phyloP scores from a whole-genome alignment of 2,113 vertebrate genomes.

The Stigmatopora argus region DNA sequence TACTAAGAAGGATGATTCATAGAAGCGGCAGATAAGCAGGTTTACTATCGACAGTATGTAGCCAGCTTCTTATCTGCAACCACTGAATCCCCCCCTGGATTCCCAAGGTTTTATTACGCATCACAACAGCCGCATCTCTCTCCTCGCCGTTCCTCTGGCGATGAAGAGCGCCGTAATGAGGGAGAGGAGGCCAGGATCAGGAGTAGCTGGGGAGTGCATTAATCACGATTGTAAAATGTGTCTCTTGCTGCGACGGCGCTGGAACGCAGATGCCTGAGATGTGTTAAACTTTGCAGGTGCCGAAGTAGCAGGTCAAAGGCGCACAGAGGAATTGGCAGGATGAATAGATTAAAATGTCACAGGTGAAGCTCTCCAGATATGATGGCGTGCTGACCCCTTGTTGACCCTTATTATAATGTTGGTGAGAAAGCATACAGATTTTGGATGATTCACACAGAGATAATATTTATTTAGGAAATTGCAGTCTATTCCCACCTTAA shows the following conservation, averaged over 20 bases:
- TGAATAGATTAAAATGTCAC: constrained; percentile 46
- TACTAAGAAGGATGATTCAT: constrained; percentile 45
- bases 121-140: constrained; percentile 50
- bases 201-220: constrained; percentile 24
- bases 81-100: constrained; percentile 59
- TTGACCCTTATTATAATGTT: constrained; percentile 65
- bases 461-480: constrained; percentile 76
- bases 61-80: constrained; percentile 52
- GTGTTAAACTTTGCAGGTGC: constrained; percentile 42
- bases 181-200: constrained; percentile 35
- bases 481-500: constrained; percentile 69
- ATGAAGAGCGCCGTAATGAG: constrained; percentile 61
- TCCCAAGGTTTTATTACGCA: constrained; percentile 61
- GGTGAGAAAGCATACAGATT: constrained; percentile 58
- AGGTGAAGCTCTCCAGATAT: constrained; percentile 39
- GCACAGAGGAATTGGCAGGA: constrained; percentile 23
- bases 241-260: constrained; percentile 16
- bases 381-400: constrained; percentile 46
- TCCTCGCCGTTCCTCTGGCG: constrained; percentile 43
- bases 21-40: constrained; percentile 63
- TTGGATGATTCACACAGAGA: constrained; percentile 61
- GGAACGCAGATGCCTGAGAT: background rate
- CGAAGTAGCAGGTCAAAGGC: constrained; percentile 21
- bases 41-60: constrained; percentile 60
- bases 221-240: constrained; percentile 29